Evolutionary conservation across 2,888 invertebrate species (phyloP).

Genomic region (Mythimna impura): DNA sequence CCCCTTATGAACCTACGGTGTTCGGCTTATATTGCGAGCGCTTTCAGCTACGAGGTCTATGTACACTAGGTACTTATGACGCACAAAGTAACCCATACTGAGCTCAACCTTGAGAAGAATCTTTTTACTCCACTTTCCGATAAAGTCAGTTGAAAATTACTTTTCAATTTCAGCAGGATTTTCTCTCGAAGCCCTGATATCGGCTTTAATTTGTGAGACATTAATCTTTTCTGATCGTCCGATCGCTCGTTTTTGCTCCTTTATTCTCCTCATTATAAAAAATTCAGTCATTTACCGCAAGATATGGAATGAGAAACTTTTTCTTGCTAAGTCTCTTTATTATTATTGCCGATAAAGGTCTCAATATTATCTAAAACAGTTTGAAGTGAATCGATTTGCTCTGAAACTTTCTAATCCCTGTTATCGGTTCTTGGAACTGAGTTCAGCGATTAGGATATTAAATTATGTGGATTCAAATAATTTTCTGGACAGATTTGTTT

Average conservation of each 20-base stretch:
- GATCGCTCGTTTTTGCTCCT: slow-evolving; percentile 9
- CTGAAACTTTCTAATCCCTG: slow-evolving; percentile 10
- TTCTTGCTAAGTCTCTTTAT: not conserved
- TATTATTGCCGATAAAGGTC: not conserved
- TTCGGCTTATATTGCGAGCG: too few relatives aligned
- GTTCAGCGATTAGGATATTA: slow-evolving; percentile 5
- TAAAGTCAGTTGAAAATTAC: slow-evolving; percentile 34
- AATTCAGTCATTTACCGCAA: slow-evolving; percentile 22
- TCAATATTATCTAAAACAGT: not conserved
- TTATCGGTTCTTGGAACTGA: not conserved
- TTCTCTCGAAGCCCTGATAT: slow-evolving; percentile 42
- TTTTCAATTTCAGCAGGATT: slow-evolving; percentile 48
- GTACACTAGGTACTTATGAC: too few relatives aligned
- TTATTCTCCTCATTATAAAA: slow-evolving; percentile 40
- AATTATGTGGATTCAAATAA: slow-evolving; percentile 14
- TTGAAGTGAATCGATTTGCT: slow-evolving; percentile 24
- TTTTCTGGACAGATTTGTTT: not conserved
- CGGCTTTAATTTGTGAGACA: slow-evolving; percentile 41
- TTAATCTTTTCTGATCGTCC: slow-evolving; percentile 39
- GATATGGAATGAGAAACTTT: not conserved
- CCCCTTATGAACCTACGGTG: too few relatives aligned
- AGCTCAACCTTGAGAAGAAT: too few relatives aligned
- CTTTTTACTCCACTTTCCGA: slow-evolving; percentile 2
- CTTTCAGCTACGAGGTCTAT: too few relatives aligned
- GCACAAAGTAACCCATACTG: too few relatives aligned